These are phyloP conservation scores for Pandemis heparana DNA, from an alignment of 2,888 invertebrate species.

Conservation along the genomic window DNA sequence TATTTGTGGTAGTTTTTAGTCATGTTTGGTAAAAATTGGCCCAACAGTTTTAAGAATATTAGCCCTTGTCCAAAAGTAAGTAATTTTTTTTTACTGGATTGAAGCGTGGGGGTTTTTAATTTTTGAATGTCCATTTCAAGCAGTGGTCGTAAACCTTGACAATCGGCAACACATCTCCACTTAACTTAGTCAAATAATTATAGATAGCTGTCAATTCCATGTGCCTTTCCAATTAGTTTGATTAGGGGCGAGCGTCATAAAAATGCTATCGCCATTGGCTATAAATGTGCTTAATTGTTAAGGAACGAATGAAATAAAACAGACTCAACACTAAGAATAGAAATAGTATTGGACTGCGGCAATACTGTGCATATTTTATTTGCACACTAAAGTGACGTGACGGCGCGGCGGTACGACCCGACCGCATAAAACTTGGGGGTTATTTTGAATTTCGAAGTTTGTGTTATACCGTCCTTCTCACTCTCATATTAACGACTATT, in stretches of 20 bases:
- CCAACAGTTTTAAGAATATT: too few relatives aligned
- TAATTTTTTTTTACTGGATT: too few relatives aligned
- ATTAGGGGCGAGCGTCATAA: neutral
- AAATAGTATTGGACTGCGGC: neutral
- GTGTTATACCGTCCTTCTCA: too few relatives aligned
- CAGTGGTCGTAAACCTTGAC: too few relatives aligned
- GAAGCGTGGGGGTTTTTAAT: too few relatives aligned
- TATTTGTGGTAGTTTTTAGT: too few relatives aligned
- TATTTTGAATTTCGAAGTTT: too few relatives aligned
- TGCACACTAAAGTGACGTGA: slow-evolving; percentile 1
- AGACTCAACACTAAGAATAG: neutral
- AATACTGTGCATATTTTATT: slow-evolving; percentile 12
- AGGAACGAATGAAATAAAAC: neutral
- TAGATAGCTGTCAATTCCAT: neutral
- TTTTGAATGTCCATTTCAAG: too few relatives aligned
- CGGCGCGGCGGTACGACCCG: neutral
- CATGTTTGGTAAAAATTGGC: too few relatives aligned
- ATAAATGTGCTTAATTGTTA: neutral
- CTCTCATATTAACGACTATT: too few relatives aligned
- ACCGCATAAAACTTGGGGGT: neutral
- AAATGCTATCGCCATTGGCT: neutral
- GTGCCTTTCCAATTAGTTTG: neutral
- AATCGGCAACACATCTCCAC: neutral
- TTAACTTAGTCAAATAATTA: neutral
- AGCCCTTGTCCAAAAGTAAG: too few relatives aligned